phyloP scores from a whole-genome alignment of 2,113 vertebrate genomes.

The Poeciliopsis occidentalis region DNA sequence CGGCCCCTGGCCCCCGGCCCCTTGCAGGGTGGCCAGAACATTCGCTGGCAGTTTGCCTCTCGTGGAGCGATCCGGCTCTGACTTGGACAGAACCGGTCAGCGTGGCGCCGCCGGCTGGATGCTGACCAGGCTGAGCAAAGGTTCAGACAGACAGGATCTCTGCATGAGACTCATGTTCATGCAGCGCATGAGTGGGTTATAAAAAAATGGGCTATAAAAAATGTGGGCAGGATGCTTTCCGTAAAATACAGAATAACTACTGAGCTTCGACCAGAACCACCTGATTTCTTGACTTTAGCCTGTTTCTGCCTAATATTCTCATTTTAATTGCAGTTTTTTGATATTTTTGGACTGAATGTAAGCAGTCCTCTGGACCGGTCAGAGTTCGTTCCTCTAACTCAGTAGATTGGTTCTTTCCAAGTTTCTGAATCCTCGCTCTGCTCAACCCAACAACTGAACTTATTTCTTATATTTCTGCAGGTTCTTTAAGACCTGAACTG shows the following conservation, averaged over 20 bases:
- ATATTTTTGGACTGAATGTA: too few relatives aligned
- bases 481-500: conserved; percentile 9
- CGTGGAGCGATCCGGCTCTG: conserved; percentile 48
- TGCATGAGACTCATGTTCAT: conserved; percentile 35
- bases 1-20: conserved; percentile 60
- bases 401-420: too few relatives aligned
- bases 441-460: too few relatives aligned
- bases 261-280: neutral
- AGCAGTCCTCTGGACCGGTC: neutral
- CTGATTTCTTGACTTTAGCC: too few relatives aligned
- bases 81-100: conserved; percentile 50
- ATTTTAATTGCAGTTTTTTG: too few relatives aligned
- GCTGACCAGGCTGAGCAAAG: conserved; percentile 57
- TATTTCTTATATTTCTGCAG: too few relatives aligned
- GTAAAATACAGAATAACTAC: neutral
- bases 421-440: too few relatives aligned
- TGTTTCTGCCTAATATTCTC: too few relatives aligned
- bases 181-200: neutral
- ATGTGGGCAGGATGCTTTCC: neutral
- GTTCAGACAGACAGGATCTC: conserved; percentile 54
- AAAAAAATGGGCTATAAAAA: neutral
- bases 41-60: conserved; percentile 35
- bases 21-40: conserved; percentile 59
- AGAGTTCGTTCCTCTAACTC: neutral
- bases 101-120: conserved; percentile 56